Percentiles rank a stretch among this genome's conserved stretches.
Conservation (phyloP, 2,888 invertebrate species). For the Barypeithes pellucidus region DNA sequence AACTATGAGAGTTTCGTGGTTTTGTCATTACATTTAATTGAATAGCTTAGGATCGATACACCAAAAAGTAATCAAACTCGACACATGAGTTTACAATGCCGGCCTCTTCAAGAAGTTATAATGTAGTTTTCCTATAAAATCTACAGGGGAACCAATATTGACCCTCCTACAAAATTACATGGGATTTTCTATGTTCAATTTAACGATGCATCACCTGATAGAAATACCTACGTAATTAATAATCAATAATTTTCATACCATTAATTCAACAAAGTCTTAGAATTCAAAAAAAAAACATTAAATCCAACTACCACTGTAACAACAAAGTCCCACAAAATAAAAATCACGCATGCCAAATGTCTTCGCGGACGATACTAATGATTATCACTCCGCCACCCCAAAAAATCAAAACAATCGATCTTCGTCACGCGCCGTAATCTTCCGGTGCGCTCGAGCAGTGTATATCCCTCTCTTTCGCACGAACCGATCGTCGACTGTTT, state of each 20-base stretch:
- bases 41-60: too few relatives aligned
- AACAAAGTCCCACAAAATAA: neutral
- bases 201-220: too few relatives aligned
- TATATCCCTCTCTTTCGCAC: slow-evolving; percentile 22
- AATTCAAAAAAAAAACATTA: slow-evolving; percentile 1
- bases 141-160: too few relatives aligned
- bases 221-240: neutral
- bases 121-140: too few relatives aligned
- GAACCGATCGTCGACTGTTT: slow-evolving; percentile 50
- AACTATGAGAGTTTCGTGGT: too few relatives aligned
- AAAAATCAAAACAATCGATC: slow-evolving; percentile 20
- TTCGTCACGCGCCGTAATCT: slow-evolving; percentile 23
- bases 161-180: too few relatives aligned
- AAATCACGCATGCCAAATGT: neutral
- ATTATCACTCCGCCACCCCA: neutral
- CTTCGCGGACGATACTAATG: slow-evolving; percentile 1
- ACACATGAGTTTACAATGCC: too few relatives aligned
- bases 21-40: too few relatives aligned
- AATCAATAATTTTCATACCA: too few relatives aligned
- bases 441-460: slow-evolving; percentile 17
- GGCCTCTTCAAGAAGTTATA: too few relatives aligned
- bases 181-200: too few relatives aligned
- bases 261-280: neutral
- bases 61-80: too few relatives aligned
- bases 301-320: neutral